Conservation (phyloP, 2,797 vertebrate genomes). For the Pseudochromis fuscus region DNA sequence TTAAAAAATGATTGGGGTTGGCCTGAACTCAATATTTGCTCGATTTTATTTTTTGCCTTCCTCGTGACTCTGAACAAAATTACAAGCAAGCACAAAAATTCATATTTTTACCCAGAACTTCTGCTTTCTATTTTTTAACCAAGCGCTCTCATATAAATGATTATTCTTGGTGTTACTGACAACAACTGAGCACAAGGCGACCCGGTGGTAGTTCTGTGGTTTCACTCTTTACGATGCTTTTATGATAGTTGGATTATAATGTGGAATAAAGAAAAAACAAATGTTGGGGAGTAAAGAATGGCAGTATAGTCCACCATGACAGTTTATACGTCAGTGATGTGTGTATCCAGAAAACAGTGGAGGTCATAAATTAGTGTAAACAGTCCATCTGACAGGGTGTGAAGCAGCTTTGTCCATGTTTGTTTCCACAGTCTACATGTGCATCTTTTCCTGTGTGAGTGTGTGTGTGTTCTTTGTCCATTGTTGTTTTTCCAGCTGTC, state of each 20-base stretch:
- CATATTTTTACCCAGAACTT: too few species aligned
- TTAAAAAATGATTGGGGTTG: too few species aligned
- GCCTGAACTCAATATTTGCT: too few species aligned
- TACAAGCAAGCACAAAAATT: too few species aligned
- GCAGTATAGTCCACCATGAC: too few species aligned
- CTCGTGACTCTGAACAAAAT: too few species aligned
- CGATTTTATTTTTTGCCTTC: too few species aligned
- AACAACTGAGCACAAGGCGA: too few species aligned
- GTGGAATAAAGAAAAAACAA: not conserved
- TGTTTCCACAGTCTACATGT: slow-evolving; percentile 22
- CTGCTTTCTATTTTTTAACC: too few species aligned
- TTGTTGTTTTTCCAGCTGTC: slow-evolving; percentile 73
- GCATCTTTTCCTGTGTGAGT: slow-evolving; percentile 28
- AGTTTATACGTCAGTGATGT: not conserved
- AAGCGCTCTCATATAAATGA: not conserved
- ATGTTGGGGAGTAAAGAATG: not conserved
- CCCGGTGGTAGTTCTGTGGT: too few species aligned
- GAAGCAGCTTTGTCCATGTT: not conserved
- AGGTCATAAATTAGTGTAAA: not conserved
- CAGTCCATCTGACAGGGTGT: not conserved
- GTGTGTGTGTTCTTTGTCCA: slow-evolving; percentile 23
- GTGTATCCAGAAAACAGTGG: not conserved
- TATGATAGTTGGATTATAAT: not conserved
- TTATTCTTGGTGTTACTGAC: too few species aligned
- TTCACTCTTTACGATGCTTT: not conserved